Evolutionary conservation across 2,797 vertebrate species (phyloP).

Genomic region (Taenioides sp.): DNA sequence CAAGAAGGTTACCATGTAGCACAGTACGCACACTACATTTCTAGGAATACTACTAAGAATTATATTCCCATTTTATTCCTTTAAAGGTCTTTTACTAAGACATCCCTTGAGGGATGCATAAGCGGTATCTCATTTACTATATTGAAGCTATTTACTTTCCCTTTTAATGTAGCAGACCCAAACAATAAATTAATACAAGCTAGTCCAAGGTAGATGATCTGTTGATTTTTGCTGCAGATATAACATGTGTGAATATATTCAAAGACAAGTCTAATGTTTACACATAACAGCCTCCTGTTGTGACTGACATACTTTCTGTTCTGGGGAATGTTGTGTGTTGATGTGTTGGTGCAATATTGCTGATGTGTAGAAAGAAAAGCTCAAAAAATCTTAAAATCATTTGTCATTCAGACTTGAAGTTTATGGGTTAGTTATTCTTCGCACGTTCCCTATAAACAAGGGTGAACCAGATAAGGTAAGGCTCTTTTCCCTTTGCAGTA

Average conservation of each 20-base stretch:
- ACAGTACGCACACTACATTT: not conserved
- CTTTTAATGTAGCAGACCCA: no score
- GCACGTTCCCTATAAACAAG: conserved; percentile 24
- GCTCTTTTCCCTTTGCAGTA: conserved; percentile 31
- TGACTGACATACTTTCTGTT: not conserved
- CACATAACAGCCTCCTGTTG: not conserved
- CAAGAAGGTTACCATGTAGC: not conserved
- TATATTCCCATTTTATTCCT: not conserved
- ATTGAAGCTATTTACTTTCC: no score
- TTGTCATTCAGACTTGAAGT: not conserved
- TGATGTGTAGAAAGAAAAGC: not conserved
- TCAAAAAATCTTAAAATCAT: not conserved
- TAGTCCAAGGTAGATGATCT: no score
- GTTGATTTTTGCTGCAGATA: no score
- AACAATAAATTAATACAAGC: no score
- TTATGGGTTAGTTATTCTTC: conserved; percentile 20
- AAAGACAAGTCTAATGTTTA: no score
- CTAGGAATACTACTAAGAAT: not conserved
- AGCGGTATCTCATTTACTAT: no score
- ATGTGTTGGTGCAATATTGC: not conserved
- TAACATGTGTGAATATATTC: no score
- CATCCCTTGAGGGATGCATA: not conserved
- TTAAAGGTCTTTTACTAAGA: not conserved
- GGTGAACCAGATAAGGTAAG: conserved; percentile 24
- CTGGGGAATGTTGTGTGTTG: no score